Base-by-base conservation (phyloP, 2,113 vertebrate species). In the Thymallus thymallus region DNA sequence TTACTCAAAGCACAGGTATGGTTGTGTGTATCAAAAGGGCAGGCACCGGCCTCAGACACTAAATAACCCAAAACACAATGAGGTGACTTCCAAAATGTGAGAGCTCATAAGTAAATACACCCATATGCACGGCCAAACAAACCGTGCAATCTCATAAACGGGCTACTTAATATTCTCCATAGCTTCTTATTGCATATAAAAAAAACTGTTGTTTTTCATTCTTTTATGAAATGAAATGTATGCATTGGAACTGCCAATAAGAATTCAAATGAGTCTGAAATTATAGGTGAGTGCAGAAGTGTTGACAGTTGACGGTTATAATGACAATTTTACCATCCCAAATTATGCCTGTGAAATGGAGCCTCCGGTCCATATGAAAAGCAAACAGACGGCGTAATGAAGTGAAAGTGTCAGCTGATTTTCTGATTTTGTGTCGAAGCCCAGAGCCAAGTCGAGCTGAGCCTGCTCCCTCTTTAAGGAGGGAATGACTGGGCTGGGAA, bases 211-310 rank as follows among this genome's bases (percentile, higher is more conserved):
- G 72, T 82, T 88, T 82, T 82, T 62, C 32, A 23, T 65, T 78
- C 64, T 82, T 77, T 73, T 71, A 76, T 70, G 29, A 87, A n/a
- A n/a, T n/a, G n/a, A n/a, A 87, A 90, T 83, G 62, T 80, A 85
- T 86, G 84, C 84, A 22, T 10, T 7, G 18, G 18, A 74, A 79
- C 83, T 86, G 88, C 86, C 84, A 86, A 85, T 72, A 80, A 80
- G 83, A 83, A 86, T 87, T 80, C 82, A 84, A 87, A 86, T 77
- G 82, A 87, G 82, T 80, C 68, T 81, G 82, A 87, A 86, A 88
- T 88, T 77, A 80, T 58, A 86, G 81, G 76, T 73, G 64, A 78
- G 75, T 76, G 84, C 81, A 23, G 55, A 75, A 84, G 77, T 72
- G n/a, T 41, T 76, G 86, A 85, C 84, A 84, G 83, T 86, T 81